Evolutionary conservation across 1,140 invertebrate species (phyloP), one percentile per base, ranked within the genome.

Genomic region (Macrostomum lignano): DNA sequence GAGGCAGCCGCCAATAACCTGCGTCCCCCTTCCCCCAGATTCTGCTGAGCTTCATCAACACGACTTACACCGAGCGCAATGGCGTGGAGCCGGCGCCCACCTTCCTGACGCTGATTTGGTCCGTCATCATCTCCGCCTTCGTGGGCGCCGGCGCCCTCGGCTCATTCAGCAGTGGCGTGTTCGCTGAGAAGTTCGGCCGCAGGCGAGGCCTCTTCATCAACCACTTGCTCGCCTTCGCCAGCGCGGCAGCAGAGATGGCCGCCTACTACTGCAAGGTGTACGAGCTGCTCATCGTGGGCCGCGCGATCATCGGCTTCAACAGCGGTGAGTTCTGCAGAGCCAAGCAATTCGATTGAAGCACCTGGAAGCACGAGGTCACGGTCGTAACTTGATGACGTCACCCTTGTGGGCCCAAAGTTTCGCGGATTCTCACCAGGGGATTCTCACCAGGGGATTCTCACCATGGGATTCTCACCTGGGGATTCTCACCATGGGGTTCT

Each of bases 111-210:
- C 15, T 28, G 3, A 14, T 28, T 28, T 28, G 26, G 26, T 28
- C 26, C 15, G 15, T 28, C 9, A 28, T 17, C 7, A 17, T 28
- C 14, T 15, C 26, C 7, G 19, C 19, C 15, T 28, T 28, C 9
- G 26, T 28, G 5, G 26, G 14, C 26, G 19, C 26, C 19, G 26
- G 26, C 3, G 26, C 26, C 26, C 14, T 28, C 4, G 26, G 26
- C 7, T 28, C 26, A 5, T 28, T 28, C 19, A 28, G 15, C 19
- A 15, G 26, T 28, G 26, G 26, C 3, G 15, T 14, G 26, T 15
- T 28, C 9, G 26, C 26, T 17, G 26, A 28, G 15, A 28, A 28
- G 19, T 15, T 28, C 19, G 26, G 26, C 15, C 15, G 26, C 15
- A 28, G 19, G 19, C 15, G 26, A 28, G 15, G 14, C 3, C 9